These are phyloP conservation scores for Pygmarrhopalites habei DNA, from an alignment of 1,140 invertebrate genomes.

Conservation along the genomic window DNA sequence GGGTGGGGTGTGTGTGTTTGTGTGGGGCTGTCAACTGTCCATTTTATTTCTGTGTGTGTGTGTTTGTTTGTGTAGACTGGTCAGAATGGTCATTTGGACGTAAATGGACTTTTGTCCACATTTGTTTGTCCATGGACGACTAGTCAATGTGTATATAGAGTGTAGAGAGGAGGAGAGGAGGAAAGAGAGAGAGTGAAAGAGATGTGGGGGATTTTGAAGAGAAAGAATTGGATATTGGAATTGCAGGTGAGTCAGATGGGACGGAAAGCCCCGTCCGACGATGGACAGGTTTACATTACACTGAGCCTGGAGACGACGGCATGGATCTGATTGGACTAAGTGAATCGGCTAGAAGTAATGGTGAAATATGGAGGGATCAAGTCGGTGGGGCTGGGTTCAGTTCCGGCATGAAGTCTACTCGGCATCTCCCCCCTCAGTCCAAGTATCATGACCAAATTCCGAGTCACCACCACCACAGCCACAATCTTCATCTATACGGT, in stretches of 20 bases:
- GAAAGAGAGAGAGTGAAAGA: background rate
- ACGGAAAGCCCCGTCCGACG: constrained; percentile 65
- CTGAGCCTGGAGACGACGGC: constrained; percentile 62
- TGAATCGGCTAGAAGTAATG: constrained; percentile 35
- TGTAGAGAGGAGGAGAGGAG: background rate
- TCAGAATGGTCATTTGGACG: too few species aligned
- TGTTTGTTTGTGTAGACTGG: too few species aligned
- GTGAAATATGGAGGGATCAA: constrained; percentile 35
- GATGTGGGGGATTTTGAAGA: too few species aligned
- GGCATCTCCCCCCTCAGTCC: constrained; percentile 56
- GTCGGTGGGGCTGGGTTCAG: constrained; percentile 47
- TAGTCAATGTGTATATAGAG: too few species aligned
- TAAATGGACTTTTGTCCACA: too few species aligned
- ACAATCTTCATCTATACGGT: constrained; percentile 52
- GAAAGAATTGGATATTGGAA: background rate
- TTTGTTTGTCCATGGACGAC: too few species aligned
- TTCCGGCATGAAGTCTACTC: constrained; percentile 67
- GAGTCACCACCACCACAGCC: constrained; percentile 50
- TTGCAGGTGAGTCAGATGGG: constrained; percentile 35
- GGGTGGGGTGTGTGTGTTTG: too few species aligned
- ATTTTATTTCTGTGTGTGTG: too few species aligned
- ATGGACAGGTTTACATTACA: constrained; percentile 62
- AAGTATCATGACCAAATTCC: constrained; percentile 27
- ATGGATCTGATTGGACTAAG: constrained; percentile 33
- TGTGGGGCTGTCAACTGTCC: too few species aligned